Evolutionary conservation across 2,888 invertebrate genomes (phyloP).

Genomic region (Cosmia pyralina): DNA sequence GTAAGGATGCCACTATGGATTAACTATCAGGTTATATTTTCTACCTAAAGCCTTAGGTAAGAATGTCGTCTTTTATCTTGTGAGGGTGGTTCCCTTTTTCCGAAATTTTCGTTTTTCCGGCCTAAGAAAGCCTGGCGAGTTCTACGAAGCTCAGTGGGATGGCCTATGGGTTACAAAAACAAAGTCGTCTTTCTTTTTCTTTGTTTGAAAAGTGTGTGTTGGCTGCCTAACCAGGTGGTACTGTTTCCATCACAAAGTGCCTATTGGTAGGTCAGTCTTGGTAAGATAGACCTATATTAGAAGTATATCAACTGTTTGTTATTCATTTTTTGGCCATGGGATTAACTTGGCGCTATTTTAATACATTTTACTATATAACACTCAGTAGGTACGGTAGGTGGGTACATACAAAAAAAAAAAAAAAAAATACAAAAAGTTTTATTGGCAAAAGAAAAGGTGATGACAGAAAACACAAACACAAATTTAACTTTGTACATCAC

Average conservation of each 20-base stretch:
- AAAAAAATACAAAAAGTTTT: too few species aligned
- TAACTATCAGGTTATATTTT: background rate
- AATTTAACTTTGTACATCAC: too few species aligned
- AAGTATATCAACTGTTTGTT: slow-evolving; percentile 8
- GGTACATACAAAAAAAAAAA: too few species aligned
- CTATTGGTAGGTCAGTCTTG: background rate
- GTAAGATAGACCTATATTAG: background rate
- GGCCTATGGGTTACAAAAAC: background rate
- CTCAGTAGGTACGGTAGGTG: background rate
- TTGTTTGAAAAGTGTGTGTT: background rate
- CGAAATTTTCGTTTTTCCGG: background rate
- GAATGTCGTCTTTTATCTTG: background rate
- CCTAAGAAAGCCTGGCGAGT: background rate
- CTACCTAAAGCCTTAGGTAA: background rate
- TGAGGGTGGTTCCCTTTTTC: background rate
- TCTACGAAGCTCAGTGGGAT: background rate
- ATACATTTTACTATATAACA: background rate
- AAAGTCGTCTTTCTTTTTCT: background rate
- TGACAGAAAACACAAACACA: too few species aligned
- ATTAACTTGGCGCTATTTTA: background rate
- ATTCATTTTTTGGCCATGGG: slow-evolving; percentile 21
- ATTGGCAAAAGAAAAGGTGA: too few species aligned
- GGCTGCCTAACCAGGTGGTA: background rate
- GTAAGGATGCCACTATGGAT: background rate
- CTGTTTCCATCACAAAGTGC: background rate